phyloP scores from a whole-genome alignment of 2,888 invertebrate species.

The Linnaemya tessellans region DNA sequence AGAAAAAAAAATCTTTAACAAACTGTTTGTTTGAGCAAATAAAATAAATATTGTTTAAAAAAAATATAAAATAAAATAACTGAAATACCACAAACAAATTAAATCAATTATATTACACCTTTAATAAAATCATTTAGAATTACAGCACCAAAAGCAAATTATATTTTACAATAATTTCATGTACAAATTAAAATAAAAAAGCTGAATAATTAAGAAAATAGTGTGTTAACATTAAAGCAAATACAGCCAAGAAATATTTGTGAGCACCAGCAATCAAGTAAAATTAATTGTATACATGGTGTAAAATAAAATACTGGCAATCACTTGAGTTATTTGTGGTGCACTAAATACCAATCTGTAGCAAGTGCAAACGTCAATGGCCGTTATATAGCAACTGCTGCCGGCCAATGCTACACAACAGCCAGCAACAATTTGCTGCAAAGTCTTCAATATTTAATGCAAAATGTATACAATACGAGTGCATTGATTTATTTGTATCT shows the following conservation, averaged over 20 bases:
- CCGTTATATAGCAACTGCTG: constrained; percentile 42
- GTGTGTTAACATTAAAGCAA: too few relatives aligned
- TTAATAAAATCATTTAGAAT: constrained; percentile 14
- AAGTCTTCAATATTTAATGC: background rate
- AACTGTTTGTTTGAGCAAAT: background rate
- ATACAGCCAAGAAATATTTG: background rate
- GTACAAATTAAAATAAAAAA: background rate
- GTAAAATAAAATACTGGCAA: background rate
- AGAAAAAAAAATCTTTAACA: background rate
- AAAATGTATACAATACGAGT: background rate
- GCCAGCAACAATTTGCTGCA: background rate
- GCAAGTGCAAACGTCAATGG: constrained; percentile 69
- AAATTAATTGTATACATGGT: background rate
- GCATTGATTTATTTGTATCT: constrained; percentile 6
- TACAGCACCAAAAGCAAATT: constrained; percentile 16
- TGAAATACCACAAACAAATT: constrained; percentile 48
- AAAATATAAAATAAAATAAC: background rate
- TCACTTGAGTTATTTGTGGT: constrained; percentile 1
- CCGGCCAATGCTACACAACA: constrained; percentile 51
- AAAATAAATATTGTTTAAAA: constrained; percentile 1
- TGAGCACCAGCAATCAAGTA: background rate
- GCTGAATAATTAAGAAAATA: background rate
- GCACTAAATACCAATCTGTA: constrained; percentile 16
- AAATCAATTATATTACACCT: constrained; percentile 38
- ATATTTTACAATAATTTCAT: background rate